phyloP scores from a whole-genome alignment of 1,140 invertebrate genomes.

The Penaeus japonicus region DNA sequence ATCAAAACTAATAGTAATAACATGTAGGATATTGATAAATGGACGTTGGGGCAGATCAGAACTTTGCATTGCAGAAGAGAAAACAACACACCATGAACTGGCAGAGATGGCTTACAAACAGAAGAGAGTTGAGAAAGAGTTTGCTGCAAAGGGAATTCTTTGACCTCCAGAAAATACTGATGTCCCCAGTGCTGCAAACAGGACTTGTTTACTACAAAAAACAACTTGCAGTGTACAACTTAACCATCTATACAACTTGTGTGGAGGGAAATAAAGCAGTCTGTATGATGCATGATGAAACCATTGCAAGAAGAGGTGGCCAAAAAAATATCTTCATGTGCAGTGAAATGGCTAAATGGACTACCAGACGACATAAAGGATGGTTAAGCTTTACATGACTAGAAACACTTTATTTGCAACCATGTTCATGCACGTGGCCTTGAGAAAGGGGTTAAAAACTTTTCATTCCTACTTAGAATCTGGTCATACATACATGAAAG shows the following conservation, averaged over 20 bases:
- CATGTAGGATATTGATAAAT: no score
- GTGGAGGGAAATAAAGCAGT: neutral
- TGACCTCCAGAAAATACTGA: neutral
- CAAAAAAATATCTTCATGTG: conserved; percentile 1
- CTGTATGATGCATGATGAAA: neutral
- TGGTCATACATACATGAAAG: conserved; percentile 31
- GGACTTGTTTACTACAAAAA: conserved; percentile 32
- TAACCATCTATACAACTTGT: conserved; percentile 34
- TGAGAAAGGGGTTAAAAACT: conserved; percentile 10
- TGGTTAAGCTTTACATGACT: neutral
- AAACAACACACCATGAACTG: neutral
- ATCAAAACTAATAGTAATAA: no score
- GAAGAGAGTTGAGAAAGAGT: neutral
- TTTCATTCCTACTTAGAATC: conserved; percentile 29
- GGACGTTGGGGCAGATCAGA: no score
- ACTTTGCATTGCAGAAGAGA: neutral
- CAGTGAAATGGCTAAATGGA: conserved; percentile 10
- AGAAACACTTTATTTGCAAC: conserved; percentile 26
- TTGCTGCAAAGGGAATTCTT: neutral
- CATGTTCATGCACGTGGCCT: conserved; percentile 27
- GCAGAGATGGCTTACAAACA: neutral
- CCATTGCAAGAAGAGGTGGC: neutral
- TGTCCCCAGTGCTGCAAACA: neutral
- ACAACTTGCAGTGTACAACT: conserved; percentile 33
- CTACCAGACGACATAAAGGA: conserved; percentile 32